Evolutionary conservation across 2,797 vertebrate species (phyloP).

Genomic region (Leptoclinus maculatus): DNA sequence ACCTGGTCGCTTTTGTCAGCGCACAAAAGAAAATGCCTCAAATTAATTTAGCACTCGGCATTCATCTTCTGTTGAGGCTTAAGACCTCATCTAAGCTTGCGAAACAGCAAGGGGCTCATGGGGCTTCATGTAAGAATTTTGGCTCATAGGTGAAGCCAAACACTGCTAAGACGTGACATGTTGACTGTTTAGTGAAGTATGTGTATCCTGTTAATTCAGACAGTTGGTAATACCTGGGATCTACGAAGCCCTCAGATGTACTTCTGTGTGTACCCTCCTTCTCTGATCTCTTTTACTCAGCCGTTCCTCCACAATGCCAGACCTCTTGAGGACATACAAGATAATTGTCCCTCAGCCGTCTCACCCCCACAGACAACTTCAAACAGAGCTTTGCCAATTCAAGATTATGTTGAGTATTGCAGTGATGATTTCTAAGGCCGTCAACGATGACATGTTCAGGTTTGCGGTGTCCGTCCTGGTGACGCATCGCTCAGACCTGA

Average conservation of each 20-base stretch:
- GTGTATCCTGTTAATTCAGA: constrained; percentile 83
- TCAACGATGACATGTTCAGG: constrained; percentile 66
- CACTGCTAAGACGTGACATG: constrained; percentile 82
- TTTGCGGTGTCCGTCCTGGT: constrained; percentile 57
- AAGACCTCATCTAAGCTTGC: constrained; percentile 83
- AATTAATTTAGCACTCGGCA: constrained; percentile 87
- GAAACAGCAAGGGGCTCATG: constrained; percentile 79
- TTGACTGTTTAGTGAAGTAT: constrained; percentile 80
- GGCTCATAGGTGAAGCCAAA: constrained; percentile 79
- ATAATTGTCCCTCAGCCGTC: constrained; percentile 72
- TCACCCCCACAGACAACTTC: constrained; percentile 72
- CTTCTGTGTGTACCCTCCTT: constrained; percentile 69
- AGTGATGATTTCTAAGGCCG: constrained; percentile 68
- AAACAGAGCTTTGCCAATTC: constrained; percentile 70
- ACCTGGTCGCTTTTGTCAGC: constrained; percentile 85
- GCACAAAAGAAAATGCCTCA: constrained; percentile 87
- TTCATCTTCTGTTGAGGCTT: constrained; percentile 83
- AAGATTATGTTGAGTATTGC: constrained; percentile 61
- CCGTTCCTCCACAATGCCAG: constrained; percentile 69
- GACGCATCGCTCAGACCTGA: constrained; percentile 69
- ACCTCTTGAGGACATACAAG: constrained; percentile 77
- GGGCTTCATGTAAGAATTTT: constrained; percentile 83
- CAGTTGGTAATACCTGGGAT: constrained; percentile 81
- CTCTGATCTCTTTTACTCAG: constrained; percentile 79
- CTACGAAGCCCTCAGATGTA: constrained; percentile 78